Conservation (phyloP, 2,797 vertebrate species). For the Fistularia commersonii region DNA sequence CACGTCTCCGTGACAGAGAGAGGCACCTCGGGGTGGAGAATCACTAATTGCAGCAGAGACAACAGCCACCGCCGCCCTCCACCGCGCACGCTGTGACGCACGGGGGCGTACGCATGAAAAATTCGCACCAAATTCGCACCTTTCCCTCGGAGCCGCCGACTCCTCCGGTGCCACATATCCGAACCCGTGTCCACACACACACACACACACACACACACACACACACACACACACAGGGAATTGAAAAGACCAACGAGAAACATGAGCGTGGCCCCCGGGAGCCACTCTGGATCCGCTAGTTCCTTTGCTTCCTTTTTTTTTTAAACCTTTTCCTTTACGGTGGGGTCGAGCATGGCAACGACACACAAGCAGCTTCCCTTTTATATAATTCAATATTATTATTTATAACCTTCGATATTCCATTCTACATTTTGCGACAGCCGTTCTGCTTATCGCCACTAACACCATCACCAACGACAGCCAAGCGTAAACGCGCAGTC, state of each 20-base stretch:
- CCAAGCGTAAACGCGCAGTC: too few species aligned
- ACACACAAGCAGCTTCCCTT: background rate
- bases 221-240: background rate
- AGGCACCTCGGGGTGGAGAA: constrained; percentile 50
- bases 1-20: background rate
- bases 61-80: constrained; percentile 42
- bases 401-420: too few species aligned
- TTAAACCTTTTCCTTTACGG: background rate
- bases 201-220: background rate
- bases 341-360: too few species aligned
- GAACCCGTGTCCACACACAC: background rate
- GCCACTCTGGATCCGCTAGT: too few species aligned
- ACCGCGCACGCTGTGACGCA: constrained; percentile 51
- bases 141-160: constrained; percentile 51
- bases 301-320: too few species aligned
- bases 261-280: too few species aligned
- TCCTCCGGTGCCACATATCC: background rate
- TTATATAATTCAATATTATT: too few species aligned
- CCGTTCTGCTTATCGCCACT: too few species aligned
- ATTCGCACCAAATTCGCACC: constrained; percentile 54
- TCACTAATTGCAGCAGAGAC: constrained; percentile 63
- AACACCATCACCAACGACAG: too few species aligned
- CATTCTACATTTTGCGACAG: too few species aligned
- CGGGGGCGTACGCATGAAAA: constrained; percentile 52
- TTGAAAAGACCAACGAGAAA: background rate